phyloP scores from a whole-genome alignment of 2,797 vertebrate species.

The Brachyalestes nurse region DNA sequence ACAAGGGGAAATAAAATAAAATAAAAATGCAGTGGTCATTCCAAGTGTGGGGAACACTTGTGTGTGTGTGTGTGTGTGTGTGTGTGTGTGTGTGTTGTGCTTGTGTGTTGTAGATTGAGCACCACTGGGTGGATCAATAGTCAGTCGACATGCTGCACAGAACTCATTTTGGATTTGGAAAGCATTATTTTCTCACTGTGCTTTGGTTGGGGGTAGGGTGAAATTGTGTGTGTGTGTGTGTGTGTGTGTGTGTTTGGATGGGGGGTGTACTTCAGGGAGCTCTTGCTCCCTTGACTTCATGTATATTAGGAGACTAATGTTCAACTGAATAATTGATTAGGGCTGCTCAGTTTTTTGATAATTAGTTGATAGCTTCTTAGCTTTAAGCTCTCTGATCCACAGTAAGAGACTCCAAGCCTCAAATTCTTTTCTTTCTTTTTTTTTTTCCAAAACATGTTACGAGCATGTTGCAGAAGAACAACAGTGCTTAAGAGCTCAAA shows the following conservation, averaged over 20 bases:
- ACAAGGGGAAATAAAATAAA: slow-evolving; percentile 67
- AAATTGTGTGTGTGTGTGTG: slow-evolving; percentile 36
- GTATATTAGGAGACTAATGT: slow-evolving; percentile 89
- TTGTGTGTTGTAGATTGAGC: slow-evolving; percentile 66
- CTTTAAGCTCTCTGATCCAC: slow-evolving; percentile 81
- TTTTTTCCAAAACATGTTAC: slow-evolving; percentile 3
- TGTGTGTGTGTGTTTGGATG: slow-evolving; percentile 53
- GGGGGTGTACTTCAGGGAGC: slow-evolving; percentile 81
- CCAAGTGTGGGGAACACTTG: slow-evolving; percentile 28
- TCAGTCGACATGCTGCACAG: slow-evolving; percentile 45
- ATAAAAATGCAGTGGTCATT: slow-evolving; percentile 68
- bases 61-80: slow-evolving; percentile 47
- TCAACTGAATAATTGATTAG: slow-evolving; percentile 97
- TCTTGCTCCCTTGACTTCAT: slow-evolving; percentile 81
- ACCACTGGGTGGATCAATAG: slow-evolving; percentile 65
- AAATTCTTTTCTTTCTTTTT: slow-evolving; percentile 52
- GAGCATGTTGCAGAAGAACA: slow-evolving; percentile 61
- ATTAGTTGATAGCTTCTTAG: slow-evolving; percentile 91
- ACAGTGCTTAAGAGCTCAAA: slow-evolving; percentile 56
- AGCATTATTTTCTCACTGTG: slow-evolving; percentile 69
- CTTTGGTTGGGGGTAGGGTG: slow-evolving; percentile 47
- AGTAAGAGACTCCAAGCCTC: slow-evolving; percentile 64
- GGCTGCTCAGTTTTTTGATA: slow-evolving; percentile 85
- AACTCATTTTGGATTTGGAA: slow-evolving; percentile 72
- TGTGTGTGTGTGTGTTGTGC: neutral